phyloP scores from a whole-genome alignment of 2,888 invertebrate genomes.

The Chymomyza amoena region DNA sequence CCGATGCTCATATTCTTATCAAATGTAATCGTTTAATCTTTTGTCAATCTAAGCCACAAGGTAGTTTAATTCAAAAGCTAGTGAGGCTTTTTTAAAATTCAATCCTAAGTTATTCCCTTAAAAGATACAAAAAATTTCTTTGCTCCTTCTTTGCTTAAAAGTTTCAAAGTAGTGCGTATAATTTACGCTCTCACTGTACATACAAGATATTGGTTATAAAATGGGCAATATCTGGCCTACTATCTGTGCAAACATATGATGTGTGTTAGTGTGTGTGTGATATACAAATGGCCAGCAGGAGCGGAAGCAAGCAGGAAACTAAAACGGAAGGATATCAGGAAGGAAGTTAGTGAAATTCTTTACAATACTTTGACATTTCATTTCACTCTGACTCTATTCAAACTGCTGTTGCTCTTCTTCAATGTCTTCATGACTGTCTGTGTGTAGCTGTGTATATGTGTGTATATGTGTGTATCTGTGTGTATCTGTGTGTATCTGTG shows the following conservation, averaged over 20 bases:
- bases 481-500: neutral
- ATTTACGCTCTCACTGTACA: neutral
- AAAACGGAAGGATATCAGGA: constrained; percentile 27
- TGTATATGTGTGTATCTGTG: no score
- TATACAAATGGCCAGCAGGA: constrained; percentile 24
- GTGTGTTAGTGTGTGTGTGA: constrained; percentile 3
- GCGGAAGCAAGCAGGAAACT: constrained; percentile 46
- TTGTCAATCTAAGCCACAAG: no score
- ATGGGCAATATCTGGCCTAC: neutral
- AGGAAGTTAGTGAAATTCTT: constrained; percentile 43
- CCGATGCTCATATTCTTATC: no score
- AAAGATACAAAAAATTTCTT: no score
- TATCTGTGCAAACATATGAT: neutral
- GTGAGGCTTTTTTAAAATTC: no score
- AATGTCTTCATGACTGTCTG: neutral
- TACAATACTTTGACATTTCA: constrained; percentile 55
- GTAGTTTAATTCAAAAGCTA: no score
- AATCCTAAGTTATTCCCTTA: no score
- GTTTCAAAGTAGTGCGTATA: neutral
- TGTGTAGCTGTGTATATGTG: no score
- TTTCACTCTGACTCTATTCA: constrained; percentile 20
- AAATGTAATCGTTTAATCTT: no score
- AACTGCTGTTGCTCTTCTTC: neutral
- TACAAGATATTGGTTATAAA: neutral
- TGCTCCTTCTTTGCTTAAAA: no score